These are phyloP conservation scores for Caenorhabditis virilis DNA, from an alignment of 2,888 invertebrate species.

Conservation along the genomic window DNA sequence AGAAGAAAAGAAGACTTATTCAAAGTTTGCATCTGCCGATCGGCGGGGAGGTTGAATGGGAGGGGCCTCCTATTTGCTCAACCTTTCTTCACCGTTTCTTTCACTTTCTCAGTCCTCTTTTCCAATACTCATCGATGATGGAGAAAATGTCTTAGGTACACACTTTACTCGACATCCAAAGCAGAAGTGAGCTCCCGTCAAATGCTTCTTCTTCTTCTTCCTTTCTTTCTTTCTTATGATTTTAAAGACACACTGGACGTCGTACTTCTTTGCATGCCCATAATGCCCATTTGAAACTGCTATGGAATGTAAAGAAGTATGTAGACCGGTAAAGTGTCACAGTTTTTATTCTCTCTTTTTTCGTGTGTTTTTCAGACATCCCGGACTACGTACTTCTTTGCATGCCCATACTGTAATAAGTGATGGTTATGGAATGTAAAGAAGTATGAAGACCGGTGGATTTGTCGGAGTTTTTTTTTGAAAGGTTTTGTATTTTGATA, in stretches of 20 bases:
- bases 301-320: constrained; percentile 66
- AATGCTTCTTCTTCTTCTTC: neutral
- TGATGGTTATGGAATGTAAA: constrained; percentile 59
- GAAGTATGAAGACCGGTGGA: constrained; percentile 57
- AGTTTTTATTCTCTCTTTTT: neutral
- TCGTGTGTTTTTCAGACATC: constrained; percentile 3
- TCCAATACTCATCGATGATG: no score
- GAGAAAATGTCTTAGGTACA: no score
- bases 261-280: constrained; percentile 59
- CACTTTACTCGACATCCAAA: no score
- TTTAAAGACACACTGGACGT: constrained; percentile 19
- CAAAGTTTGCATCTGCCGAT: no score
- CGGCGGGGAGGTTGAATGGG: no score
- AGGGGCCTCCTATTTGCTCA: no score
- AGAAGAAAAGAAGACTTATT: no score
- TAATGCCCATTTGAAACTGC: constrained; percentile 29
- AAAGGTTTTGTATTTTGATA: no score
- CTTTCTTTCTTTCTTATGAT: neutral
- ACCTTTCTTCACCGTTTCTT: no score
- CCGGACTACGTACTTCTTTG: constrained; percentile 55
- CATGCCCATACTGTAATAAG: constrained; percentile 48
- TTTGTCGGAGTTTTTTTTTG: neutral
- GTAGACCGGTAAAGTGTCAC: constrained; percentile 39
- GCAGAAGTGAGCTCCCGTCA: no score
- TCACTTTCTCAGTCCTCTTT: no score